A percentile compares a stretch with the other conserved stretches of the same genome.
phyloP scores from a whole-genome alignment of 1,140 invertebrate species.

The Vanessa atalanta region DNA sequence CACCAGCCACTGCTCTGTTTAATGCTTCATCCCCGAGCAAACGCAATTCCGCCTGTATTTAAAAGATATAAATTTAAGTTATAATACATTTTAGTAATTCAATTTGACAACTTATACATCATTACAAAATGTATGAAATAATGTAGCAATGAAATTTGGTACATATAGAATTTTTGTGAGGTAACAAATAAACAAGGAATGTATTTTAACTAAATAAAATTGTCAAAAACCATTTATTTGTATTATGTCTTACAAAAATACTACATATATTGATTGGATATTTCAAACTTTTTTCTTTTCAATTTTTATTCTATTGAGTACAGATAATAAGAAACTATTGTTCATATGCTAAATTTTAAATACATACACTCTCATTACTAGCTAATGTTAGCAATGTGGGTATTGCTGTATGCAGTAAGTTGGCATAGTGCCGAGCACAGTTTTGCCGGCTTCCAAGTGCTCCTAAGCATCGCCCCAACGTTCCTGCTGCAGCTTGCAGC shows the following conservation, averaged over 20 bases:
- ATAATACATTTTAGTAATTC: not conserved
- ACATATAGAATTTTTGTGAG: no score
- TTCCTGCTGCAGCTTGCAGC: constrained; percentile 69
- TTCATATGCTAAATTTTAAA: no score
- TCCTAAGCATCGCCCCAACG: constrained; percentile 72
- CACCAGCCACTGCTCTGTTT: constrained; percentile 73
- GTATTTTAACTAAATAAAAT: no score
- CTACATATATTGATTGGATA: no score
- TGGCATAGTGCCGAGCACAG: constrained; percentile 72
- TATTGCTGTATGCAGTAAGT: constrained; percentile 68
- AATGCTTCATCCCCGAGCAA: constrained; percentile 77
- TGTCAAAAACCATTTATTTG: no score
- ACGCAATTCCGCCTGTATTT: constrained; percentile 74
- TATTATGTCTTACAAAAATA: no score
- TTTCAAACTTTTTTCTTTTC: no score
- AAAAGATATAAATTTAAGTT: constrained; percentile 4
- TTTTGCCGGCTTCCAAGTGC: constrained; percentile 70
- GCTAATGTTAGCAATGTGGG: constrained; percentile 70
- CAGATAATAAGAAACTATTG: no score
- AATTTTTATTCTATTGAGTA: no score
- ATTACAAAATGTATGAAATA: no score
- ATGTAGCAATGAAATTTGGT: no score
- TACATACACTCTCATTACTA: constrained; percentile 77
- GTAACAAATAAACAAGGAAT: no score
- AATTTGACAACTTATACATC: not conserved